Conservation (phyloP, 2,797 vertebrate genomes). For the Anabacerthia variegaticeps region DNA sequence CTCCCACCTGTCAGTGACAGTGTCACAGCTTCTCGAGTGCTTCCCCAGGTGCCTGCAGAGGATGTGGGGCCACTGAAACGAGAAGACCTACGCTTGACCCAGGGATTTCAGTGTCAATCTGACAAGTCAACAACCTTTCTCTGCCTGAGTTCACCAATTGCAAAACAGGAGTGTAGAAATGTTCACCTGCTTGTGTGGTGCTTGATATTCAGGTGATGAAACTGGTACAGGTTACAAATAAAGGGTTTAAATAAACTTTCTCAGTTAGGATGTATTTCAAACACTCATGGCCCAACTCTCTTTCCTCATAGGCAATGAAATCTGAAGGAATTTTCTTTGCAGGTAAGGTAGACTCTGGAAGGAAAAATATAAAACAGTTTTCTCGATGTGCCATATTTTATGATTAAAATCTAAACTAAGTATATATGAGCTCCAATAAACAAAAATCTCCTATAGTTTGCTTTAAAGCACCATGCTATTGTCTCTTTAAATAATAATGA, state of each 20-base stretch:
- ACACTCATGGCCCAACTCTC: not conserved
- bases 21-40: accelerated
- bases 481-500: slow-evolving; percentile 77
- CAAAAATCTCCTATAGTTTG: slow-evolving; percentile 30
- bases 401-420: slow-evolving; percentile 55
- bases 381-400: not conserved
- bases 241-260: not conserved
- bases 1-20: not conserved
- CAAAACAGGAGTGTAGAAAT: not conserved
- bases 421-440: slow-evolving; percentile 24
- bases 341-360: not conserved
- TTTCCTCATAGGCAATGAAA: not conserved
- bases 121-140: not conserved
- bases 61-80: accelerated
- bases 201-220: not conserved
- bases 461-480: slow-evolving; percentile 44
- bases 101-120: not conserved
- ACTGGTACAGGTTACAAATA: not conserved
- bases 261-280: not conserved
- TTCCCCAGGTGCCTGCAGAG: not conserved
- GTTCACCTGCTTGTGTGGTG: accelerated
- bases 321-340: slow-evolving; percentile 11
- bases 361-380: not conserved
- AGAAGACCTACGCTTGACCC: not conserved
- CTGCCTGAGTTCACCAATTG: not conserved